Evolutionary conservation across 2,888 invertebrate genomes (phyloP).

Genomic region (Tipula lateralis): DNA sequence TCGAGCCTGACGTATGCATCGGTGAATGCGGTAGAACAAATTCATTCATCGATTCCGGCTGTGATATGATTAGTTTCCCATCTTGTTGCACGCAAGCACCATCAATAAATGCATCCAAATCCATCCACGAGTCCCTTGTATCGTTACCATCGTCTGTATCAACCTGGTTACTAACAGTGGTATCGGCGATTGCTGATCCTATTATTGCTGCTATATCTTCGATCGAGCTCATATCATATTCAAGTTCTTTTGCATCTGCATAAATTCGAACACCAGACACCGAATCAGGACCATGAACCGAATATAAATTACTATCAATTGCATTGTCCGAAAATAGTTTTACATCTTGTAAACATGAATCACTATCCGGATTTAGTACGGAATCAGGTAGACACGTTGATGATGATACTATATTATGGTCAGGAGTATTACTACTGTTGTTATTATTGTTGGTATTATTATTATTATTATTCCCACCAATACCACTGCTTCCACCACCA

Average conservation of each 20-base stretch:
- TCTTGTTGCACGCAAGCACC: constrained; percentile 70
- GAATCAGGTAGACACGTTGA: constrained; percentile 65
- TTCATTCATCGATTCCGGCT: constrained; percentile 59
- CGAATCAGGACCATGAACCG: constrained; percentile 56
- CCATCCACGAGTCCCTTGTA: constrained; percentile 82
- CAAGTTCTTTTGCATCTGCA: constrained; percentile 46
- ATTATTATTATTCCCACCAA: constrained; percentile 27
- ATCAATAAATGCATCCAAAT: constrained; percentile 82
- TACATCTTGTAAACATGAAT: constrained; percentile 55
- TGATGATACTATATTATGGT: constrained; percentile 70
- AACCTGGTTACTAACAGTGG: constrained; percentile 70
- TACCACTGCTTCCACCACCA: constrained; percentile 28
- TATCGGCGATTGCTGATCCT: constrained; percentile 83
- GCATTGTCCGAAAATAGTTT: constrained; percentile 57
- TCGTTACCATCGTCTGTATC: constrained; percentile 68
- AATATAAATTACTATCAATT: constrained; percentile 53
- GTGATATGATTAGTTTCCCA: constrained; percentile 60
- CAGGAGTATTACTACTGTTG: constrained; percentile 45
- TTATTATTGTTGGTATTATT: constrained; percentile 37
- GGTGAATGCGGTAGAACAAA: constrained; percentile 63
- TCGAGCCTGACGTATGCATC: constrained; percentile 60
- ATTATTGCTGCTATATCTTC: constrained; percentile 83
- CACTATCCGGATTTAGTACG: constrained; percentile 50
- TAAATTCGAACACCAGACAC: constrained; percentile 53
- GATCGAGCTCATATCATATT: constrained; percentile 65